These are phyloP conservation scores for Tenthredo mesomela DNA, from an alignment of 2,888 invertebrate species.

Conservation along the genomic window DNA sequence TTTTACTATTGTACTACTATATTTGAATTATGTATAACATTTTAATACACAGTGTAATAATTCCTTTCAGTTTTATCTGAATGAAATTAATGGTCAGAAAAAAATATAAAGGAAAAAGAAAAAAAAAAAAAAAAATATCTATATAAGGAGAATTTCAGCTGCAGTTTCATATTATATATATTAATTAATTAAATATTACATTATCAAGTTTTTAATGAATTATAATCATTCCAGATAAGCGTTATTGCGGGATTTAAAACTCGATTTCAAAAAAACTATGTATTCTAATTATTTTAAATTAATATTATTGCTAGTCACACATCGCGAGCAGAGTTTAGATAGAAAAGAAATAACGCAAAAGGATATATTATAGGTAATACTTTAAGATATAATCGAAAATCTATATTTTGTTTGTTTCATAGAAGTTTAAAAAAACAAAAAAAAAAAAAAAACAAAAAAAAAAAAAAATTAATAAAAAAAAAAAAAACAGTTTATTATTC, in stretches of 20 bases:
- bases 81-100: neutral
- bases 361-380: neutral
- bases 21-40: slow-evolving; percentile 32
- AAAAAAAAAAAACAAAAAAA: neutral
- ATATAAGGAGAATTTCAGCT: neutral
- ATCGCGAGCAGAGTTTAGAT: slow-evolving; percentile 65
- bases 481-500: neutral
- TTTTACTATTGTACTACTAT: slow-evolving; percentile 33
- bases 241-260: slow-evolving; percentile 57
- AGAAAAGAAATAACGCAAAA: neutral
- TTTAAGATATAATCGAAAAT: neutral
- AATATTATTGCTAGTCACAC: slow-evolving; percentile 74
- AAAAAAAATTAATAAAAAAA: neutral
- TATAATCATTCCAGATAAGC: slow-evolving; percentile 71
- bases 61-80: neutral
- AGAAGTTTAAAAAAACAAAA: neutral
- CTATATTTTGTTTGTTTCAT: neutral
- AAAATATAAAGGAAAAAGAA: neutral
- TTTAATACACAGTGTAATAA: slow-evolving; percentile 23
- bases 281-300: slow-evolving; percentile 72
- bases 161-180: slow-evolving; percentile 16
- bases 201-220: slow-evolving; percentile 48
- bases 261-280: slow-evolving; percentile 60
- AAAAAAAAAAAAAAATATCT: too few species aligned
- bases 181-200: slow-evolving; percentile 13